Base-by-base conservation (phyloP, 2,888 invertebrate genomes). In the Drosophila kanekoi region DNA sequence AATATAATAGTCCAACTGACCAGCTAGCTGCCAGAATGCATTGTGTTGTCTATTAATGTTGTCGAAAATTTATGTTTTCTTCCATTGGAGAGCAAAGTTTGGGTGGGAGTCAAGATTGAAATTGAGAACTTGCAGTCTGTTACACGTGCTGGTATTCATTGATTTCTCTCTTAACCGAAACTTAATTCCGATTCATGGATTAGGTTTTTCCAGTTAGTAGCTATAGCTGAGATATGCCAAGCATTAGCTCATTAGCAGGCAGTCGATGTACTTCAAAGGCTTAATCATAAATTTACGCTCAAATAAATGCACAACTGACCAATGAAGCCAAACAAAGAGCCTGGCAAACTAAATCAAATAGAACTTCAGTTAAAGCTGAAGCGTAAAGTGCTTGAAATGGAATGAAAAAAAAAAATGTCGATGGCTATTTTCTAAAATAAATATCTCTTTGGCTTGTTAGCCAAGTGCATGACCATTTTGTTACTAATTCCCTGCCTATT, bases 401-500 rank as follows among this genome's bases (percentile, higher is more conserved):
- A 60, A n/a, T n/a, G n/a, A n/a, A n/a, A 49, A 56, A 43, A 43
- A 20, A 43, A 40, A 54, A 35, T 69, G 57, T 57, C 52, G 45
- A 65, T 73, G 64, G 70, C 51, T 72, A 66, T 76, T 73, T 84
- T 77, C 78, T 83, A 81, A 86, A 82, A 83, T 82, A 80, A 83
- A 82, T 82, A 86, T 82, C 81, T 83, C 41, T 81, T 74, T 74
- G 45, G 49, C 60, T 68, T 47, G 28, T 40, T 54, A 40, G 54
- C 41, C 44, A 28, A 51, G 61, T 62, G 53, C 49, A 47, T 56
- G 43, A 52, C 54, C 80, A 69, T 83, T 75, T 81, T 78, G 81
- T 78, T 54, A 72, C 84, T 84, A 84, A 84, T 84, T 75, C 69
- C 48, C 79, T 72, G 68, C 33, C 68, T 71, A 73, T 77, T 73